phyloP scores from a whole-genome alignment of 2,113 vertebrate species.

The Triplophysa siluroides region DNA sequence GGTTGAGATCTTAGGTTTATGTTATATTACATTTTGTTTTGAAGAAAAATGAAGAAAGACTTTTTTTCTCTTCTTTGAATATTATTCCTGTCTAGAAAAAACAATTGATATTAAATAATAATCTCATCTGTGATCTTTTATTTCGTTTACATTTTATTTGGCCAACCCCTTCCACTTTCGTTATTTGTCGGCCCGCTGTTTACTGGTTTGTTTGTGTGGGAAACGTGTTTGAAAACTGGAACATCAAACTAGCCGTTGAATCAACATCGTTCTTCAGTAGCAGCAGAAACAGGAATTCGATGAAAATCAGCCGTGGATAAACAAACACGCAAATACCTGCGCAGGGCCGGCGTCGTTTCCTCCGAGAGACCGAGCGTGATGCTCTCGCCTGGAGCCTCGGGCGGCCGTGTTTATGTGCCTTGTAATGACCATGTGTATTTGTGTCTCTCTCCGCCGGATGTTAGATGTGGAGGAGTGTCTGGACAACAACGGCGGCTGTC shows the following conservation, averaged over 20 bases:
- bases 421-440: constrained; percentile 45
- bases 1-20: too few relatives aligned
- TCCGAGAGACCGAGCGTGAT: not conserved
- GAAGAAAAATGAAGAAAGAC: too few relatives aligned
- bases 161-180: not conserved
- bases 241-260: constrained; percentile 58
- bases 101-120: too few relatives aligned
- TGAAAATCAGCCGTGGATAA: constrained; percentile 46
- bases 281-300: too few relatives aligned
- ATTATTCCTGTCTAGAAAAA: too few relatives aligned
- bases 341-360: constrained; percentile 34
- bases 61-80: too few relatives aligned
- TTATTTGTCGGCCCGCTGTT: not conserved
- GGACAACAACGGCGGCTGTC: constrained; percentile 97
- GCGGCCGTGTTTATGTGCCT: constrained; percentile 35
- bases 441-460: constrained; percentile 27
- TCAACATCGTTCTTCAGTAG: constrained; percentile 31
- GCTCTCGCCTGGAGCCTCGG: constrained; percentile 2
- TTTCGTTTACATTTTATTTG: not conserved
- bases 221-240: constrained; percentile 15
- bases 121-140: not conserved
- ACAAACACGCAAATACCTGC: constrained; percentile 50
- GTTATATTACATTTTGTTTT: too few relatives aligned
- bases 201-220: constrained; percentile 43
- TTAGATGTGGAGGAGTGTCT: constrained; percentile 93